phyloP scores from a whole-genome alignment of 1,140 invertebrate genomes.

The Sycophaga agraensis region DNA sequence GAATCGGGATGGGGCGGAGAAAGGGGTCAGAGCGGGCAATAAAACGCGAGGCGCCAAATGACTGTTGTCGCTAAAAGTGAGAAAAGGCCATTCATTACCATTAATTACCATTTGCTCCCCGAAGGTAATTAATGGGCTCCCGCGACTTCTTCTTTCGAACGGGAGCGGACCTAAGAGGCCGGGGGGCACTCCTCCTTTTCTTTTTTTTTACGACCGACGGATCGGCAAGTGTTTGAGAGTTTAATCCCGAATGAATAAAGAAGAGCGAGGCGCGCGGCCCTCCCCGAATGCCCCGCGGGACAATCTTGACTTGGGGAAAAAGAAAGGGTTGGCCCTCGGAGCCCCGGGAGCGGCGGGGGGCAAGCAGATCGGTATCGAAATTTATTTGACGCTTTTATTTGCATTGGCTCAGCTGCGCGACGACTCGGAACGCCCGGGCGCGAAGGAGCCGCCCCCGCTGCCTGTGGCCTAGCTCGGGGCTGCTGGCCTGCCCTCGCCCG shows the following conservation, averaged over 20 bases:
- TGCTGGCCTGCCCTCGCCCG: too few relatives aligned
- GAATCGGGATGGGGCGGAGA: not conserved
- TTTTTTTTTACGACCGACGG: constrained; percentile 19
- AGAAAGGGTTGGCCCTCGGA: constrained; percentile 28
- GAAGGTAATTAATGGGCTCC: constrained; percentile 29
- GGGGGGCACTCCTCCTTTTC: not conserved
- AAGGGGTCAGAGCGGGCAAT: not conserved
- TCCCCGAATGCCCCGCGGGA: constrained; percentile 22
- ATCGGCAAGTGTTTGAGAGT: constrained; percentile 30
- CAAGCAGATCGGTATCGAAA: constrained; percentile 53
- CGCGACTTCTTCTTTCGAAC: constrained; percentile 22
- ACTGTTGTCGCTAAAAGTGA: constrained; percentile 21
- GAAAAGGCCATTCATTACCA: constrained; percentile 30
- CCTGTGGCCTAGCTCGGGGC: too few relatives aligned
- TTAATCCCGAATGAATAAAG: constrained; percentile 32
- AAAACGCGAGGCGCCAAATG: not conserved
- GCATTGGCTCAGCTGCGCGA: constrained; percentile 41
- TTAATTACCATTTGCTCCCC: constrained; percentile 29
- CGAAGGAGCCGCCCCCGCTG: constrained; percentile 22
- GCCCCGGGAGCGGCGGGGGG: not conserved
- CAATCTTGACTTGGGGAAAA: constrained; percentile 23
- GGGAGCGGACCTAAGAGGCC: not conserved
- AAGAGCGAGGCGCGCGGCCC: constrained; percentile 1
- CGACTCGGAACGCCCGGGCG: constrained; percentile 40
- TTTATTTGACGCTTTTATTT: constrained; percentile 56